Evolutionary conservation across 64 coral and sea anemone genomes (phyloP), one percentile per base, ranked within the genome.

Genomic region (Stichodactyla mertensii): DNA sequence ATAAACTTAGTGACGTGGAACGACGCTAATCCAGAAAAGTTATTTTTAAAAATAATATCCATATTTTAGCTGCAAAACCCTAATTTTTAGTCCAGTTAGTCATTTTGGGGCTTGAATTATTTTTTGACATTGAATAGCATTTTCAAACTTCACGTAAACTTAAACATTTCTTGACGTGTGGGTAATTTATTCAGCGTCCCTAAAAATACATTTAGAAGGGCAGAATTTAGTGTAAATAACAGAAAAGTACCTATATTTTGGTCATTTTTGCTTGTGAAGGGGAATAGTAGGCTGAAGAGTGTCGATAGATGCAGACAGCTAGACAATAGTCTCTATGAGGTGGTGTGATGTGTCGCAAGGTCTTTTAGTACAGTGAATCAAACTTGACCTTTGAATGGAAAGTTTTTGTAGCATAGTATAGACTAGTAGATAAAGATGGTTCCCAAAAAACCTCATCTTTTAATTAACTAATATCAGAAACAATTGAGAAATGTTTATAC

Each of bases 1-100:
- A 66, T 61, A 61, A 61, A 66, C 19, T n/a, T 66, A 66, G 62
- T 66, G 62, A 66, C 62, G 62, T 66, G 62, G 62, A 66, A 66
- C 62, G 6, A n/a, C 9, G 22, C 19, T 22, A 66, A 66, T n/a
- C 19, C 60, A 16, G 13, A 62, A 16, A 1, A 4, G 7, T 12
- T n/a, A 6, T 66, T n/a, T 66, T 8, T 22, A 66, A 66, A 66
- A 45, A 4, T 4, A 3, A 4, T n/a, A 15, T 7, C 12, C 22
- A n/a, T 66, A 62, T 62, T 15, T 62, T 62, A n/a, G 62, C 62
- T 66, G 22, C 4, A 66, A 6, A 9, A 66, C 22, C 36, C 0
- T n/a, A 66, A 5, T 66, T 66, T 66, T 0, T 16, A 5, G 19
- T 13, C 62, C 6, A 66, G 22, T 22, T 66, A 22, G 19, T 66